Base-by-base conservation (phyloP, 2,888 invertebrate genomes). In the Pseudanteris insignis region DNA sequence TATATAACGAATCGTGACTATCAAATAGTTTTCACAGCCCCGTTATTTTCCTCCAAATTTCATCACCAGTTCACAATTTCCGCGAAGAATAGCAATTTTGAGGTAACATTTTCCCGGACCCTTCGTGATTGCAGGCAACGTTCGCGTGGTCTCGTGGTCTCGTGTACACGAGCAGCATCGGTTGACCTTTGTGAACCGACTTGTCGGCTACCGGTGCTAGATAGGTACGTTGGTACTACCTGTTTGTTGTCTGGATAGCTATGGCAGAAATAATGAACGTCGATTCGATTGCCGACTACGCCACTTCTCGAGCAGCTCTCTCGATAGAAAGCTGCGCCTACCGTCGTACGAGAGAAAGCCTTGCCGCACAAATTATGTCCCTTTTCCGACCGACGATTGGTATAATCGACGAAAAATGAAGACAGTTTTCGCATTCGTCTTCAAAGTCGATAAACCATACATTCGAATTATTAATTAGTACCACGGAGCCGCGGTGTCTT, bases 221-320 rank as follows among this genome's bases (percentile, higher is more conserved):
- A 46, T 50, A 32, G 40, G 30, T 37, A 32, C 21, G 44, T 40
- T 43, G 32, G 32, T 38, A 46, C 44, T 58, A 51, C 58, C 38
- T 58, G 58, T 51, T 58, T 46, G 24, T 34, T 44, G 18, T 15
- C 30, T 13, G 44, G 41, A 47, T 44, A 53, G 41, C 50, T 59
- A 54, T 25, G 50, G 36, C 47, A 63, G 57, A 65, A 66, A 66
- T 64, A 66, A 66, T 66, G 64, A 64, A 66, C 60, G 64, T 64
- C 60, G 66, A 64, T 63, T 64, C 60, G 54, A 64, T 63, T 43
- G 50, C 12, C 34, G 33, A 37, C 63, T 37, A 40, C 25, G 64
- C 53, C 50, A 47, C 46, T 44, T 43, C 28, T 38, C 53, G 37
- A 44, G 44, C 43, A 29, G 24, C 44, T 32, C 38, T 54, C 50